Conservation (phyloP, 2,888 invertebrate genomes). For the Dilophus febrilis region DNA sequence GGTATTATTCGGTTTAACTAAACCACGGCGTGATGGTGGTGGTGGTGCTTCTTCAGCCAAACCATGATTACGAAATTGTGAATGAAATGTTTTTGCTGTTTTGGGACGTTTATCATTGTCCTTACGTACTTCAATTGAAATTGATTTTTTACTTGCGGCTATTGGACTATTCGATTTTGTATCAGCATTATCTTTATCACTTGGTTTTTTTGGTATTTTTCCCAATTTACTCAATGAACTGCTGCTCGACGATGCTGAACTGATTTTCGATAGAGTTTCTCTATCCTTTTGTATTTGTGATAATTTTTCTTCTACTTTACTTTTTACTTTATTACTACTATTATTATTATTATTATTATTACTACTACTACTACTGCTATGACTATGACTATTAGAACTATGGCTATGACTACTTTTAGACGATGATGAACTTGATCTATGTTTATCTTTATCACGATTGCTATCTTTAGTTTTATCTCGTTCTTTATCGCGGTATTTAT, state of each 20-base stretch:
- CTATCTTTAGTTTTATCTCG: slow-evolving; percentile 12
- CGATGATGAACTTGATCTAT: slow-evolving; percentile 17
- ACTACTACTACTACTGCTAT: slow-evolving; percentile 8
- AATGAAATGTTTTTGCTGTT: slow-evolving; percentile 82
- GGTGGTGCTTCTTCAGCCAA: slow-evolving; percentile 74
- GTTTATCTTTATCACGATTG: slow-evolving; percentile 28
- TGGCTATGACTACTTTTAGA: slow-evolving; percentile 22
- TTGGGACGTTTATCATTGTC: slow-evolving; percentile 57
- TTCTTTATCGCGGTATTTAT: slow-evolving; percentile 23
- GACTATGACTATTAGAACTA: slow-evolving; percentile 20
- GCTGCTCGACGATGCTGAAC: slow-evolving; percentile 24
- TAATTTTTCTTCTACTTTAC: slow-evolving; percentile 30
- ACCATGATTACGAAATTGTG: slow-evolving; percentile 82
- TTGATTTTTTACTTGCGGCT: slow-evolving; percentile 40
- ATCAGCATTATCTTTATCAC: slow-evolving; percentile 16
- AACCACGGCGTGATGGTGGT: slow-evolving; percentile 56
- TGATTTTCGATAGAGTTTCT: slow-evolving; percentile 44
- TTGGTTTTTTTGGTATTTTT: slow-evolving; percentile 59
- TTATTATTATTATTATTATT: slow-evolving; percentile 15
- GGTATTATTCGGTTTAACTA: slow-evolving; percentile 35
- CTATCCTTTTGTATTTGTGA: slow-evolving; percentile 47
- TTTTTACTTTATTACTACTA: slow-evolving; percentile 14
- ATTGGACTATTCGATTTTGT: slow-evolving; percentile 25
- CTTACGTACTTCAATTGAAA: slow-evolving; percentile 65
- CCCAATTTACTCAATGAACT: slow-evolving; percentile 56